Conservation (phyloP, 2,797 vertebrate species). For the Trachops cirrhosus region DNA sequence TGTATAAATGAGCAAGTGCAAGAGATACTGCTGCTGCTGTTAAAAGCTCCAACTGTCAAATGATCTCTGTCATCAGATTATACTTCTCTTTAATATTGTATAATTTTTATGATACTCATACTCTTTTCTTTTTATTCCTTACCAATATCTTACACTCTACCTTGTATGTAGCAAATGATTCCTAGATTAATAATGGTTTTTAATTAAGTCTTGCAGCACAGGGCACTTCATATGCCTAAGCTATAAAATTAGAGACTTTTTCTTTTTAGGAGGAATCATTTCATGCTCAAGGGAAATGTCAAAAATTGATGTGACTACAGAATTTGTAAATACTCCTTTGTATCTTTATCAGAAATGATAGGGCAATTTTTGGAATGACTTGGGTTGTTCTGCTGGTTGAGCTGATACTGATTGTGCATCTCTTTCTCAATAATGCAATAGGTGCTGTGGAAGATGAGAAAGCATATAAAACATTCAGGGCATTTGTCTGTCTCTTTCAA, state of each 20-base stretch:
- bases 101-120: neutral
- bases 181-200: conserved; percentile 5
- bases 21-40: neutral
- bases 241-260: conserved; percentile 30
- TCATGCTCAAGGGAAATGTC: neutral
- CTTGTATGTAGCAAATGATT: neutral
- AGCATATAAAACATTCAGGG: conserved; percentile 9
- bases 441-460: neutral
- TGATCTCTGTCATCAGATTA: neutral
- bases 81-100: neutral
- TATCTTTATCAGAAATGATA: neutral
- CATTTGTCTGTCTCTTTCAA: neutral
- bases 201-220: neutral
- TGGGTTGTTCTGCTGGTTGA: neutral
- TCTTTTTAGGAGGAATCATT: neutral
- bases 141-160: neutral
- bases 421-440: neutral
- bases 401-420: neutral
- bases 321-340: neutral
- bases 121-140: neutral
- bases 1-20: neutral
- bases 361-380: neutral
- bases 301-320: neutral
- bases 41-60: neutral
- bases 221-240: neutral